These are phyloP conservation scores for Prosapia bicincta DNA, from an alignment of 2,888 invertebrate species.

Conservation along the genomic window DNA sequence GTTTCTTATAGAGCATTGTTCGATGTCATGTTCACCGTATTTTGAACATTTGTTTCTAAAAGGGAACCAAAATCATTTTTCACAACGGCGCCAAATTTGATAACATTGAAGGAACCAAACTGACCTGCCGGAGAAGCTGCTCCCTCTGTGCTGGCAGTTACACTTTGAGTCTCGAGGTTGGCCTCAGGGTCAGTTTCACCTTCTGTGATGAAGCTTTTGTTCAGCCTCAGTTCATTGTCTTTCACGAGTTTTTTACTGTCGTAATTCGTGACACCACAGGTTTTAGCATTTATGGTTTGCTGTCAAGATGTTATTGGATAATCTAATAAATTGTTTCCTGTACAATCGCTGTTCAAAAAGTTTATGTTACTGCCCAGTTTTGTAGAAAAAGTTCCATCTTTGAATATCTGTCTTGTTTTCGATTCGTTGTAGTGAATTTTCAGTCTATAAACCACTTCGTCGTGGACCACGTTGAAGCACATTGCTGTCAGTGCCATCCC, in stretches of 20 bases:
- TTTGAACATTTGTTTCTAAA: neutral
- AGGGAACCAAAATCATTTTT: neutral
- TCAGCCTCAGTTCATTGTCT: neutral
- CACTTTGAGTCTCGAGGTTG: neutral
- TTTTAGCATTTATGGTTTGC: neutral
- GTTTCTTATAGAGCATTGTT: too few species aligned
- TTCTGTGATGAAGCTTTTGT: neutral
- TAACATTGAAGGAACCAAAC: neutral
- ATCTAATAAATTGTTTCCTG: slow-evolving; percentile 9
- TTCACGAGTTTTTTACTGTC: neutral
- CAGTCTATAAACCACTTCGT: slow-evolving; percentile 80
- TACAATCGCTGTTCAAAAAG: slow-evolving; percentile 22
- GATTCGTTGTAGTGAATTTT: slow-evolving; percentile 54
- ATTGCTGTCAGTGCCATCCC: slow-evolving; percentile 86
- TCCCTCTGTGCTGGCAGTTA: neutral
- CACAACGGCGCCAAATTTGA: neutral
- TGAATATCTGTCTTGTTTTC: slow-evolving; percentile 6
- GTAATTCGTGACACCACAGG: neutral
- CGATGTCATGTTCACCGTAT: neutral
- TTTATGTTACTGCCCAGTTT: slow-evolving; percentile 24
- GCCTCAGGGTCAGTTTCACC: neutral
- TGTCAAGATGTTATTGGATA: slow-evolving; percentile 23
- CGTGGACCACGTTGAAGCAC: slow-evolving; percentile 87
- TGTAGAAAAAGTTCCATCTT: slow-evolving; percentile 28
- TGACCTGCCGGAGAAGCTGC: too few species aligned